phyloP scores from a whole-genome alignment of 2,888 invertebrate species.

The Belgica antarctica region DNA sequence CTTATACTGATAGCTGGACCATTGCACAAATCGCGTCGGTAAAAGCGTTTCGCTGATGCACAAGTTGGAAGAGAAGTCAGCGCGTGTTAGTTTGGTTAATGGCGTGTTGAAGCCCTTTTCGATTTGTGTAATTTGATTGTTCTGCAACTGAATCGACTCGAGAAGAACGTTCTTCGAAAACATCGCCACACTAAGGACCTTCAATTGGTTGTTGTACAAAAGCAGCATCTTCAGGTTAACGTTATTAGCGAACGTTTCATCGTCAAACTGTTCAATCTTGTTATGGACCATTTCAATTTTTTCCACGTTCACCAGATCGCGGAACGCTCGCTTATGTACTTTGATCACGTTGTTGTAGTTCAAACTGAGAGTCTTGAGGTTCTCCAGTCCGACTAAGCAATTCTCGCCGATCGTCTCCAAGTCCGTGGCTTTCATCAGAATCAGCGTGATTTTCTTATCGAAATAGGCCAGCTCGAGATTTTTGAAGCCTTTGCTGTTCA shows the following conservation, averaged over 20 bases:
- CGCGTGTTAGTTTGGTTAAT: background rate
- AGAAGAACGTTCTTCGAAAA: background rate
- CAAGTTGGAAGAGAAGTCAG: constrained; percentile 28
- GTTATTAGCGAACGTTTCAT: constrained; percentile 21
- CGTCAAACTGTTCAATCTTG: constrained; percentile 1
- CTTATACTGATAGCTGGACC: constrained; percentile 18
- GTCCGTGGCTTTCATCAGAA: constrained; percentile 37
- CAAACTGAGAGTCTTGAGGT: constrained; percentile 29
- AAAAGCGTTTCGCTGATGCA: constrained; percentile 21
- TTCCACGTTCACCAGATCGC: constrained; percentile 18
- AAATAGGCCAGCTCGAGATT: constrained; percentile 11
- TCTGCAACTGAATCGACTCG: constrained; percentile 31
- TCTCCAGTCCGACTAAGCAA: background rate
- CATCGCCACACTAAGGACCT: background rate
- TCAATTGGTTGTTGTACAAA: constrained; percentile 26
- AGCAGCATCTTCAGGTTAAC: constrained; percentile 18
- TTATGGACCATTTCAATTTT: constrained; percentile 36
- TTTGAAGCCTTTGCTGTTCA: constrained; percentile 8
- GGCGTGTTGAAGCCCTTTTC: constrained; percentile 11
- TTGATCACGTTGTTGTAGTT: constrained; percentile 29
- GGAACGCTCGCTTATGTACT: constrained; percentile 23
- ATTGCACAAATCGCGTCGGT: constrained; percentile 16
- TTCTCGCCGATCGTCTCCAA: constrained; percentile 15
- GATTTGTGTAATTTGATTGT: constrained; percentile 38
- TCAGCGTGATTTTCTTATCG: constrained; percentile 28